phyloP scores from a whole-genome alignment of 2,797 vertebrate species.

The Cirrhinus molitorella region DNA sequence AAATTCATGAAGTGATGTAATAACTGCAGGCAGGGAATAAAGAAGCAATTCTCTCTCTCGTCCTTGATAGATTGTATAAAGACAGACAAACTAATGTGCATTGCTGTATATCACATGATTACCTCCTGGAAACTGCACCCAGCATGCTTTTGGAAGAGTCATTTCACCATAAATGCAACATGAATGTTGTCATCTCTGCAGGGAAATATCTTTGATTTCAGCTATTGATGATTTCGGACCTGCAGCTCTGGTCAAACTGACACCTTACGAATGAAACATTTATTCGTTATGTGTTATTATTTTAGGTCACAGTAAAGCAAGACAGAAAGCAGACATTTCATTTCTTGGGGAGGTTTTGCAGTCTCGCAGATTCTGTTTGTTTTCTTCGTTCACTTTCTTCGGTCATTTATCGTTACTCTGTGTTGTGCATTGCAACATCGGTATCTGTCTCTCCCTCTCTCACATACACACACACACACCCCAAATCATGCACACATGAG shows the following conservation, averaged over 20 bases:
- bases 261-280: not conserved
- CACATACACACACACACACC: conserved; percentile 23
- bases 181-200: not conserved
- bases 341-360: not conserved
- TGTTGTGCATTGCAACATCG: not conserved
- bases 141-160: conserved; percentile 5
- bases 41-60: not conserved
- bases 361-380: conserved; percentile 24
- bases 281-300: conserved; percentile 7
- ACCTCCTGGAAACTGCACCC: conserved; percentile 8
- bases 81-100: conserved; percentile 30
- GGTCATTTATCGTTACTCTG: conserved; percentile 22
- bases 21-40: conserved; percentile 19
- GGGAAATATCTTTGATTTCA: conserved; percentile 25
- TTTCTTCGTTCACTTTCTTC: conserved; percentile 28
- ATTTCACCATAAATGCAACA: conserved; percentile 33
- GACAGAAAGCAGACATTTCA: conserved; percentile 13
- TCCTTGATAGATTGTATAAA: conserved; percentile 2
- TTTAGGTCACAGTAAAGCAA: not conserved
- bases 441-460: conserved; percentile 2
- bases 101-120: conserved; percentile 15
- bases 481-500: conserved; percentile 49
- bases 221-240: conserved; percentile 1
- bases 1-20: conserved; percentile 31
- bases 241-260: conserved; percentile 10